Percentiles rank a stretch among this genome's conserved stretches.
phyloP scores from a whole-genome alignment of 23 tunicate genomes.

The Halocynthia aurantium region DNA sequence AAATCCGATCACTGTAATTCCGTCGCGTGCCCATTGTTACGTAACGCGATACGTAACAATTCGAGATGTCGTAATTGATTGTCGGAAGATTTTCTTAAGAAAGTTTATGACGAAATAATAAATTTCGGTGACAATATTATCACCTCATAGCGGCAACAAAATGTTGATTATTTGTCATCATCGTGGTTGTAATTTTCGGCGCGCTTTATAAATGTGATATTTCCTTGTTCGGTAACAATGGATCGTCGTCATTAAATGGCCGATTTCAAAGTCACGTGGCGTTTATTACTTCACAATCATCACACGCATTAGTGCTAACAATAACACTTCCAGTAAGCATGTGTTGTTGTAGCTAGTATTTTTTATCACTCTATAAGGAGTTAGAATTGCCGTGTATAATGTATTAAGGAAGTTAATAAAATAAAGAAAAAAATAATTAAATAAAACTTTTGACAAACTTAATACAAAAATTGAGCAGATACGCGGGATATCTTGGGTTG shows the following conservation, averaged over 20 bases:
- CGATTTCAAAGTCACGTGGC: not conserved
- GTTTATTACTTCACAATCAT: not conserved
- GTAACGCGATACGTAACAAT: conserved; percentile 2
- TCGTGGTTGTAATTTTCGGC: conserved; percentile 5
- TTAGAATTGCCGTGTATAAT: too few relatives aligned
- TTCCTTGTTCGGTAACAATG: not conserved
- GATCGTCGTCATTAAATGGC: not conserved
- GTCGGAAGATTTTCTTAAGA: not conserved
- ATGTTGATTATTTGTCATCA: not conserved
- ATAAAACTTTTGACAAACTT: too few relatives aligned
- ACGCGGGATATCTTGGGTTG: too few relatives aligned
- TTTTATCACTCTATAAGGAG: too few relatives aligned
- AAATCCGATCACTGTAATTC: not conserved
- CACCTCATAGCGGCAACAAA: not conserved
- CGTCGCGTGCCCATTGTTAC: conserved; percentile 17
- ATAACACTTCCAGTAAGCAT: too few relatives aligned
- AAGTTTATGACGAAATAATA: not conserved
- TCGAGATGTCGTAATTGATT: not conserved
- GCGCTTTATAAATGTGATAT: not conserved
- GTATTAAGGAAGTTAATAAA: too few relatives aligned
- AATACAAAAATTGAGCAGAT: too few relatives aligned
- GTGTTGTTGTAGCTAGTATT: too few relatives aligned
- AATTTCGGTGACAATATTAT: not conserved
- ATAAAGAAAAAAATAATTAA: too few relatives aligned
- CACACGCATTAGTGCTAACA: too few relatives aligned